A percentile compares a stretch with the other conserved stretches of the same genome.
phyloP scores from a whole-genome alignment of 2,113 vertebrate species.

The Prunella himalayana region DNA sequence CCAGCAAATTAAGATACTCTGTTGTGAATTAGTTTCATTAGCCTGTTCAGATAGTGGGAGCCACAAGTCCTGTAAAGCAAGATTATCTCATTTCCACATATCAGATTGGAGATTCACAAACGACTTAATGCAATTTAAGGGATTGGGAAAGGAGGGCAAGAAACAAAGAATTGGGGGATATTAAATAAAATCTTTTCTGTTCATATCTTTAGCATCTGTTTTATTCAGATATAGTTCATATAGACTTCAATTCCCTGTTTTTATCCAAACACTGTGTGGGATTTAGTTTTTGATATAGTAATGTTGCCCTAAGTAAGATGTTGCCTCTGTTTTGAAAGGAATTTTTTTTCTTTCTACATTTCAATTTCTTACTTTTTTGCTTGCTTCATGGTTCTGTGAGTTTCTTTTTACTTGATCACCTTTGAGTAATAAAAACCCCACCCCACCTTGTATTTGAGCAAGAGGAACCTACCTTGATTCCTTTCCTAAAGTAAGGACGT shows the following conservation, averaged over 20 bases:
- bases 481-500: neutral
- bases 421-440: neutral
- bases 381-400: neutral
- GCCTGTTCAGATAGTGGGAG: neutral
- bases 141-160: neutral
- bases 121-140: neutral
- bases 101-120: neutral
- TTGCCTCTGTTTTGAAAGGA: neutral
- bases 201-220: neutral
- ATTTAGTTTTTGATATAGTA: neutral
- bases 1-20: neutral
- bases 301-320: neutral
- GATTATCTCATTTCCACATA: neutral
- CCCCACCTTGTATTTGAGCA: neutral
- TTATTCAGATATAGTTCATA: neutral
- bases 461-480: neutral
- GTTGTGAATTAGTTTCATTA: neutral
- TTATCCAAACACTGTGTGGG: neutral
- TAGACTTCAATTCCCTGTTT: neutral
- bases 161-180: neutral
- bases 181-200: neutral
- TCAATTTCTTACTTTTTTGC: neutral
- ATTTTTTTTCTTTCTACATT: neutral
- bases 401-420: neutral
- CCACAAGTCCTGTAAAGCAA: neutral